These are phyloP conservation scores for Amblyjoppa fuscipennis DNA, from an alignment of 2,888 invertebrate genomes.

Conservation along the genomic window DNA sequence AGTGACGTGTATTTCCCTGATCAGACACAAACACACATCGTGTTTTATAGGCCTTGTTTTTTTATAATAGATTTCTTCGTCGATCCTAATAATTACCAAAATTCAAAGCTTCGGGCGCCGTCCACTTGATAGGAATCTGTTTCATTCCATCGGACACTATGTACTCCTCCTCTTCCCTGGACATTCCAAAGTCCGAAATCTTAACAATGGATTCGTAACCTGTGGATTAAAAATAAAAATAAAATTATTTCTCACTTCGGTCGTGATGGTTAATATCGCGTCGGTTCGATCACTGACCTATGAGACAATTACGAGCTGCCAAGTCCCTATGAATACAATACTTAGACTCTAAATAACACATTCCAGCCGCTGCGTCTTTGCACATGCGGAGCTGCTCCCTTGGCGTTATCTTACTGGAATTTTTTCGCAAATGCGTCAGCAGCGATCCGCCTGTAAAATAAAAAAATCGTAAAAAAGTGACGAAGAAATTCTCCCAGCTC, in stretches of 20 bases:
- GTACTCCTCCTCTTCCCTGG: constrained; percentile 98
- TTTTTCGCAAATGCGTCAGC: constrained; percentile 94
- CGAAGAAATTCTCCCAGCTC: neutral
- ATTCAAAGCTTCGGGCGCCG: constrained; percentile 98
- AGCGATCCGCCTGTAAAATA: constrained; percentile 92
- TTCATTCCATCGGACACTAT: constrained; percentile 99
- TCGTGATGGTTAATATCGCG: neutral
- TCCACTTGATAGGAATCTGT: constrained; percentile 99
- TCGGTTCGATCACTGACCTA: constrained; percentile 86
- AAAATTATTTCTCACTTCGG: neutral
- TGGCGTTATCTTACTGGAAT: constrained; percentile 89
- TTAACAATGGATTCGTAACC: constrained; percentile 95
- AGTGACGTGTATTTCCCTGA: constrained; percentile 96
- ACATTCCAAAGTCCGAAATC: constrained; percentile 99
- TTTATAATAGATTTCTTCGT: constrained; percentile 54
- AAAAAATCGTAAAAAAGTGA: constrained; percentile 39
- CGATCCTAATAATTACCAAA: constrained; percentile 88
- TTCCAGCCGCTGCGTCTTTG: constrained; percentile 96
- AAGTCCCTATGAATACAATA: constrained; percentile 98
- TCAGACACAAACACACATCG: constrained; percentile 70
- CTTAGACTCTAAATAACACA: constrained; percentile 97
- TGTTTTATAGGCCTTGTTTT: neutral
- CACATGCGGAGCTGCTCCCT: constrained; percentile 95
- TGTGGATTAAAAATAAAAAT: constrained; percentile 70
- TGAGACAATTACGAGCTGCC: constrained; percentile 97